phyloP scores from a whole-genome alignment of 2,113 vertebrate genomes.

The Phaetusa simplex region DNA sequence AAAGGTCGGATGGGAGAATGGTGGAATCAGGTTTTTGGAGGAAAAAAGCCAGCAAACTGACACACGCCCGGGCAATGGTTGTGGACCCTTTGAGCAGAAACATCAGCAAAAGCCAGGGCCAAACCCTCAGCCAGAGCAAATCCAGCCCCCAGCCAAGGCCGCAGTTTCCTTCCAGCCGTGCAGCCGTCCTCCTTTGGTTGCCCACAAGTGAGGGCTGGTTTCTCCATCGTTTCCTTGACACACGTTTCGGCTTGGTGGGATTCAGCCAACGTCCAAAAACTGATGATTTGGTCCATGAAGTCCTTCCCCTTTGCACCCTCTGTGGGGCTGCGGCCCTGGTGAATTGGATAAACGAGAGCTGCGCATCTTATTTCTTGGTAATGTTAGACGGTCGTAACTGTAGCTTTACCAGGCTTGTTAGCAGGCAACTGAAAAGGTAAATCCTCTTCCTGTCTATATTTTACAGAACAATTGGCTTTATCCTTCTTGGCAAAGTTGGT shows the following conservation, averaged over 20 bases:
- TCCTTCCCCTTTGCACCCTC: neutral
- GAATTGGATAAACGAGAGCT: neutral
- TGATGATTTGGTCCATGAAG: neutral
- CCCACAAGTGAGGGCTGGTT: neutral
- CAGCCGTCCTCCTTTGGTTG: neutral
- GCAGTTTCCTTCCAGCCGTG: neutral
- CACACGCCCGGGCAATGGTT: no score
- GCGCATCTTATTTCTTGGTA: neutral
- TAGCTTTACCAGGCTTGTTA: neutral
- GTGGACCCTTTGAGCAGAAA: neutral
- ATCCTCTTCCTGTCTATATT: neutral
- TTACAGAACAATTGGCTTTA: neutral
- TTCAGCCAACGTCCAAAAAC: neutral
- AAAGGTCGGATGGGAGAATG: neutral
- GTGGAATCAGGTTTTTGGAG: neutral
- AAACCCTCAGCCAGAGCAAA: neutral
- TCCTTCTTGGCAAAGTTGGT: neutral
- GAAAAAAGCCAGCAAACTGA: neutral
- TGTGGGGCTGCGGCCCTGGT: neutral
- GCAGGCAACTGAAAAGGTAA: neutral
- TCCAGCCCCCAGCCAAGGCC: neutral
- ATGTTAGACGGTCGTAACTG: neutral
- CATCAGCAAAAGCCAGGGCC: neutral
- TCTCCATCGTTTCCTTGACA: neutral
- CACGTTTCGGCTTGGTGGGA: accelerated